Percentiles rank a stretch among this genome's conserved stretches.
phyloP scores from a whole-genome alignment of 1,140 invertebrate species.

The Polypedilum pembai region DNA sequence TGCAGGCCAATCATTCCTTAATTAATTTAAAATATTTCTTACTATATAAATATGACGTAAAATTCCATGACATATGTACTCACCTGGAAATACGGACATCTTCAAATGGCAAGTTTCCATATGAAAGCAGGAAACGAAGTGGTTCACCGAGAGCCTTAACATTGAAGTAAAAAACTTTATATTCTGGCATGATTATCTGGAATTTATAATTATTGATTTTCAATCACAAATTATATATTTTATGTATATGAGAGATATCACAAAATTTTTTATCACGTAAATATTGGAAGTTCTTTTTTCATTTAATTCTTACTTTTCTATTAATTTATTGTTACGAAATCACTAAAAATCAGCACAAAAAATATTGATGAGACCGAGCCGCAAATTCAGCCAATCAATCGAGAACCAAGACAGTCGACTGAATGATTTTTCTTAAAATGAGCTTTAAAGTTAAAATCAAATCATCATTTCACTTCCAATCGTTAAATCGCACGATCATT shows the following conservation, averaged over 20 bases:
- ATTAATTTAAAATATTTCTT: conserved; percentile 10
- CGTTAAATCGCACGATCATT: too few species aligned
- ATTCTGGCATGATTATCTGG: conserved; percentile 42
- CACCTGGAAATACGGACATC: conserved; percentile 48
- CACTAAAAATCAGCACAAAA: neutral
- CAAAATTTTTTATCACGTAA: too few species aligned
- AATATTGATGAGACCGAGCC: neutral
- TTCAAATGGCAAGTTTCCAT: conserved; percentile 56
- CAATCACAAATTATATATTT: neutral
- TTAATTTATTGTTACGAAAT: neutral
- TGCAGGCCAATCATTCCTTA: conserved; percentile 15
- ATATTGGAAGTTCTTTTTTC: neutral
- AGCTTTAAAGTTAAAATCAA: too few species aligned
- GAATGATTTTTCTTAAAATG: neutral
- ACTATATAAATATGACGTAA: neutral
- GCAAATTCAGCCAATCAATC: neutral
- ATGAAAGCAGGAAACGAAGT: conserved; percentile 57
- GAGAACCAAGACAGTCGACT: neutral
- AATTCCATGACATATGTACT: neutral
- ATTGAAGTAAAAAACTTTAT: conserved; percentile 60
- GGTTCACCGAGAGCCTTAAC: conserved; percentile 59
- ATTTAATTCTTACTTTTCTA: neutral
- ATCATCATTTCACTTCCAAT: too few species aligned
- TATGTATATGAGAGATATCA: too few species aligned
- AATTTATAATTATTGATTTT: neutral